Base-by-base conservation (phyloP, 2,797 vertebrate genomes). In the Rhyacichthys aspro region DNA sequence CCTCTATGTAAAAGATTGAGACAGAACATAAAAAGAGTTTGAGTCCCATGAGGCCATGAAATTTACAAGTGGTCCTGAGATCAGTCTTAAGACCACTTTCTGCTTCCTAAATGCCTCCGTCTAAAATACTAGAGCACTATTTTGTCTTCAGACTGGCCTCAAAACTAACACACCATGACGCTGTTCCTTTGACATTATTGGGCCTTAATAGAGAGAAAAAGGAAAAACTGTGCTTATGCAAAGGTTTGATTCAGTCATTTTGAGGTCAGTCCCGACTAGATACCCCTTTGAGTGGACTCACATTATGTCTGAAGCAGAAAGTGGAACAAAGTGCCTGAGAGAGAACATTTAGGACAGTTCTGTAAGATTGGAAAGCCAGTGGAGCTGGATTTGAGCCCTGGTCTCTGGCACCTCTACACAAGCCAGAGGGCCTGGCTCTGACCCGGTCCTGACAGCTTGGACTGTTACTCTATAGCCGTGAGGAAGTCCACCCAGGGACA, bases 381-480 rank as follows among this genome's bases (percentile, higher is more conserved):
- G 1, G 17, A 34, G 46, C 37, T 44, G 10, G 18, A 59, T 63
- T n/a, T n/a, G n/a, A n/a, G n/a, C n/a, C n/a, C 54, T 58, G 8
- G 15, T 59, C 34, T 60, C 59, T 37, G 58, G 34, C n/a, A 63
- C 11, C 17, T 14, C 39, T 55, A 45, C 76, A 70, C 49, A 43
- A 56, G 41, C 57, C 48, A 49, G 17, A 59, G 36, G 38, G 52
- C 43, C 52, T 43, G 45, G 32, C 55, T 56, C 52, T 43, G 23
- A 33, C 28, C 38, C 16, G 1, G 37, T 47, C 17, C 38, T 5
- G 17, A 53, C n/a, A 67, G 58, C 59, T 55, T 43, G 63, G 42
- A 19, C 32, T 48, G 57, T 52, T 50, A 52, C 54, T 48, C 41
- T 58, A 46, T 42, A 59, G 55, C 50, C 19, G 19, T 36, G 55